Evolutionary conservation across 2,113 vertebrate genomes (phyloP).

Genomic region (Sterna hirundo): DNA sequence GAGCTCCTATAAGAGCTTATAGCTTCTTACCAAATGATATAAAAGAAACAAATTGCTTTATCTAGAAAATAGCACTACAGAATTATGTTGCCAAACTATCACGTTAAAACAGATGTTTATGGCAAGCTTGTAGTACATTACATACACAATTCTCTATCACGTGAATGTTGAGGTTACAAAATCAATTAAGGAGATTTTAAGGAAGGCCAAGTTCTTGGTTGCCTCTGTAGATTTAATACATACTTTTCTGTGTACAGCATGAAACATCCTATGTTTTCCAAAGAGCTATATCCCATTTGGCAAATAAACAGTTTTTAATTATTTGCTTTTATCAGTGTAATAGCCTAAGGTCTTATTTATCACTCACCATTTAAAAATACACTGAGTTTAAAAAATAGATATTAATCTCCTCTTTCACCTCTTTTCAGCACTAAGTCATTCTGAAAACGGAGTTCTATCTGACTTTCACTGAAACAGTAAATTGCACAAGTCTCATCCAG

Average conservation of each 20-base stretch:
- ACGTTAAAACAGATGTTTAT: not conserved
- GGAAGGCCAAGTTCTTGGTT: not conserved
- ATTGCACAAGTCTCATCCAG: not conserved
- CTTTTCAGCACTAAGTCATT: not conserved
- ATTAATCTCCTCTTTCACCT: not conserved
- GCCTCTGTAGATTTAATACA: not conserved
- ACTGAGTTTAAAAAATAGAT: not conserved
- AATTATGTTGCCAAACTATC: not conserved
- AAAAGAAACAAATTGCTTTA: not conserved
- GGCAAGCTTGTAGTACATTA: not conserved
- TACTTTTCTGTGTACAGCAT: not conserved
- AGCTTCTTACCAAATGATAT: not conserved
- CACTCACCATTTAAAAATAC: not conserved
- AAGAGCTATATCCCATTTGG: not conserved
- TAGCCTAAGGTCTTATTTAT: not conserved
- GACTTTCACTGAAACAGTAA: not conserved
- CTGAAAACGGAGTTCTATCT: not conserved
- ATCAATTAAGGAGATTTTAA: not conserved
- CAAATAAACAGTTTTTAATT: not conserved
- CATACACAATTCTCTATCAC: not conserved
- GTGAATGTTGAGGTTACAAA: not conserved
- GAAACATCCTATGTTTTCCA: not conserved
- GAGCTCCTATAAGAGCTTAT: not conserved
- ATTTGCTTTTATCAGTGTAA: not conserved
- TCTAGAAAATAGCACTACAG: not conserved